A percentile compares a stretch with the other conserved stretches of the same genome.
These are phyloP conservation scores for Anorthoa munda DNA, from an alignment of 2,888 invertebrate genomes.

Conservation along the genomic window DNA sequence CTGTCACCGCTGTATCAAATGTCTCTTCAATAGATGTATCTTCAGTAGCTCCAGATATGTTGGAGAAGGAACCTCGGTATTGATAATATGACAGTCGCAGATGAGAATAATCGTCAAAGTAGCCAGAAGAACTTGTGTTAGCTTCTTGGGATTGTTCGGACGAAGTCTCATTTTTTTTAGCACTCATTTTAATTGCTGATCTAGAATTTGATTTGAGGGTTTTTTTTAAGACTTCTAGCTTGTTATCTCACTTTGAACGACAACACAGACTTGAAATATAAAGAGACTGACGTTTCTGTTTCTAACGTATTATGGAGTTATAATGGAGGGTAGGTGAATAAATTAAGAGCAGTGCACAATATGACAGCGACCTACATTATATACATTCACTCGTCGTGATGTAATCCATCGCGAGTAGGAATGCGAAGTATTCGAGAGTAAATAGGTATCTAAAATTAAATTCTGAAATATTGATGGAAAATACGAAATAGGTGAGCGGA, in stretches of 20 bases:
- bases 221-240: too few species aligned
- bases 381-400: conserved; percentile 22
- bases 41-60: conserved; percentile 14
- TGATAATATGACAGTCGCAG: conserved; percentile 80
- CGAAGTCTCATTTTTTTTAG: conserved; percentile 30
- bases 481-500: conserved; percentile 42
- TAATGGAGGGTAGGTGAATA: conserved; percentile 3
- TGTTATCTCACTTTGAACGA: neutral
- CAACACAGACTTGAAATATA: neutral
- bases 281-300: neutral
- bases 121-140: conserved; percentile 57
- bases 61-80: conserved; percentile 27
- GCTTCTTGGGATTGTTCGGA: conserved; percentile 16
- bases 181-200: conserved; percentile 47
- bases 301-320: too few species aligned
- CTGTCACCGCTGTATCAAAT: conserved; percentile 56
- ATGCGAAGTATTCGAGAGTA: conserved; percentile 29
- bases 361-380: conserved; percentile 41
- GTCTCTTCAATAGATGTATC: conserved; percentile 31
- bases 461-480: conserved; percentile 60
- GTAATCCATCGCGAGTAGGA: conserved; percentile 23
- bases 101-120: conserved; percentile 81
- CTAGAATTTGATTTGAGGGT: too few species aligned
- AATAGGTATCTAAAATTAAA: conserved; percentile 45
- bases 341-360: conserved; percentile 25